Percentiles rank a stretch among this genome's conserved stretches.
Conservation (phyloP, 2,113 vertebrate species). For the Paramormyrops kingsleyae region DNA sequence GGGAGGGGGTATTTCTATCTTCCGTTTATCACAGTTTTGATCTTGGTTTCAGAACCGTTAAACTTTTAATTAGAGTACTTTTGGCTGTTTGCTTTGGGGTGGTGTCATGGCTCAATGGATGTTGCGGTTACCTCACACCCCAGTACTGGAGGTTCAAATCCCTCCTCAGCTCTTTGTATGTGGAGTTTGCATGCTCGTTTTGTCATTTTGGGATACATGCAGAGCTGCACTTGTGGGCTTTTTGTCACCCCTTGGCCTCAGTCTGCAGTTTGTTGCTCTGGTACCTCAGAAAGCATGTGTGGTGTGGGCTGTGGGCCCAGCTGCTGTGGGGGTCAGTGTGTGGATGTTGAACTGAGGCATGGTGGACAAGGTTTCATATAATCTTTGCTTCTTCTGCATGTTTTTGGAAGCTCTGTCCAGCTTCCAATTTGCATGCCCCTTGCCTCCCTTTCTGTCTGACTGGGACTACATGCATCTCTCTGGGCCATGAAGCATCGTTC, state of each 20-base stretch:
- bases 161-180: neutral
- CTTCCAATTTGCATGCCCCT: neutral
- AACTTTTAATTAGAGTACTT: neutral
- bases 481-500: neutral
- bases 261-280: neutral
- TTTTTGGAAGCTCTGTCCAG: neutral
- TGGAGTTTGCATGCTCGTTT: neutral
- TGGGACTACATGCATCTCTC: neutral
- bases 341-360: neutral
- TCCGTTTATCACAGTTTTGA: neutral
- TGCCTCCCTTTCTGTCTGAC: neutral
- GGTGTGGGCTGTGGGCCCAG: neutral
- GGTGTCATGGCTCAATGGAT: neutral
- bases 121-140: neutral
- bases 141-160: neutral
- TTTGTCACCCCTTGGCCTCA: neutral
- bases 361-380: neutral
- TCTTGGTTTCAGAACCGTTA: neutral
- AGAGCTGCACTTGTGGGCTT: neutral
- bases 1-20: neutral
- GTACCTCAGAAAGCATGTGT: neutral
- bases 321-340: neutral
- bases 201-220: neutral
- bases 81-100: neutral
- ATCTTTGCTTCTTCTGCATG: neutral